These are phyloP conservation scores for Protophormia terraenovae DNA, from an alignment of 2,888 invertebrate genomes.

Conservation along the genomic window DNA sequence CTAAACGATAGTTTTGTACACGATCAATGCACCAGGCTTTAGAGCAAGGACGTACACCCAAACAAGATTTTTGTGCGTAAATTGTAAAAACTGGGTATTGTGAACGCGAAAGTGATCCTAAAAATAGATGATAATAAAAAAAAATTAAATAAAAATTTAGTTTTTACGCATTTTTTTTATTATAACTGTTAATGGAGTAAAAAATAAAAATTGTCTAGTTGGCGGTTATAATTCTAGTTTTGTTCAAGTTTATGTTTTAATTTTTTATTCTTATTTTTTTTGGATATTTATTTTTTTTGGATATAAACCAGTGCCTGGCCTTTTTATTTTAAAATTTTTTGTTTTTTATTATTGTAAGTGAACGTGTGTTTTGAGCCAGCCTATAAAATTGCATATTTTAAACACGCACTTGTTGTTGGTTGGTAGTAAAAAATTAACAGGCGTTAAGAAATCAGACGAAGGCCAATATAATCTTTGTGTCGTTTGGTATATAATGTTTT, in stretches of 20 bases:
- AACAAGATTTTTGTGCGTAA: conserved; percentile 96
- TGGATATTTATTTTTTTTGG: conserved; percentile 16
- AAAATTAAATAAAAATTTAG: conserved; percentile 32
- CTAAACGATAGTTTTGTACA: conserved; percentile 92
- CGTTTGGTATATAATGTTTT: conserved; percentile 35
- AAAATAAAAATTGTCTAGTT: conserved; percentile 31
- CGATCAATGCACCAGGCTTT: conserved; percentile 97
- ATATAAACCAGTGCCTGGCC: conserved; percentile 23
- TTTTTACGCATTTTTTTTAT: conserved; percentile 40
- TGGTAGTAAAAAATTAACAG: conserved; percentile 66
- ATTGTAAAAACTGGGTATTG: conserved; percentile 98
- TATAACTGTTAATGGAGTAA: conserved; percentile 58
- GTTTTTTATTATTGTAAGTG: neutral
- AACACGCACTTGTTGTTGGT: conserved; percentile 68
- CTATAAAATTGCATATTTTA: conserved; percentile 59
- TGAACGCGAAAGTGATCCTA: conserved; percentile 94
- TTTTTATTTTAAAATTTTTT: neutral
- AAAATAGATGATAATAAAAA: conserved; percentile 54
- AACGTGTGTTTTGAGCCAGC: conserved; percentile 5
- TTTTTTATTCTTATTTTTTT: neutral
- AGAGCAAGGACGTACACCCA: conserved; percentile 94
- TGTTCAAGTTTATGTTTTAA: neutral
- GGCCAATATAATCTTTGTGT: conserved; percentile 59
- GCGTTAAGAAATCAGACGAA: conserved; percentile 68
- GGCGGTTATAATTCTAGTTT: conserved; percentile 53